These are phyloP conservation scores for Dryoscopus gambensis DNA, from an alignment of 2,113 vertebrate genomes.

Conservation along the genomic window DNA sequence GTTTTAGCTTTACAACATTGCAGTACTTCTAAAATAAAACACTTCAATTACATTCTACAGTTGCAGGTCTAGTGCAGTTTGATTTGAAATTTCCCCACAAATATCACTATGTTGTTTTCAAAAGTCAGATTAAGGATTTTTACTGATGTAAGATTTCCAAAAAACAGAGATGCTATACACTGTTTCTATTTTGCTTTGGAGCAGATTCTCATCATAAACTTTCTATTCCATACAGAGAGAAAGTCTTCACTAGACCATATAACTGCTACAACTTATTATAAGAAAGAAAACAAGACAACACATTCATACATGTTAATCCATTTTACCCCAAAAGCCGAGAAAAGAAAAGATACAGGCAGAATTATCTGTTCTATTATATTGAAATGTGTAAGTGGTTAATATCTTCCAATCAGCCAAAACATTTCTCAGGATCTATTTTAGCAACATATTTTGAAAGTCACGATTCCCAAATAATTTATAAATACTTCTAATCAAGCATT, in stretches of 20 bases:
- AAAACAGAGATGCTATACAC: not conserved
- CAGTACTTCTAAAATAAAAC: not conserved
- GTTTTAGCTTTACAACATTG: not conserved
- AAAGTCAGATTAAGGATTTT: not conserved
- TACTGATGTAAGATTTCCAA: not conserved
- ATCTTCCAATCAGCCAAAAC: not conserved
- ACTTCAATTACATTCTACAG: not conserved
- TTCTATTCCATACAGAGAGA: not conserved
- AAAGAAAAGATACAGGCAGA: not conserved
- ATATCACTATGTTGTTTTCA: not conserved
- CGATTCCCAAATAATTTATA: not conserved
- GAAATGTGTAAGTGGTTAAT: not conserved
- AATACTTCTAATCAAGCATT: not conserved
- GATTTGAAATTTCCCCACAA: not conserved
- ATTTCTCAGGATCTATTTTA: not conserved
- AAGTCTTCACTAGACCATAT: not conserved
- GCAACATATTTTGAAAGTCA: not conserved
- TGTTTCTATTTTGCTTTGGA: not conserved
- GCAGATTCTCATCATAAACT: not conserved
- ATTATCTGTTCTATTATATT: not conserved
- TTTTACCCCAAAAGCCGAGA: not conserved
- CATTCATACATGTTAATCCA: not conserved
- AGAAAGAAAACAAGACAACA: not conserved
- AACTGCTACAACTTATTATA: not conserved
- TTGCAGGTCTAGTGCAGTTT: not conserved